Base-by-base conservation (phyloP, 2,797 vertebrate species). In the Petrocephalus sullivani region DNA sequence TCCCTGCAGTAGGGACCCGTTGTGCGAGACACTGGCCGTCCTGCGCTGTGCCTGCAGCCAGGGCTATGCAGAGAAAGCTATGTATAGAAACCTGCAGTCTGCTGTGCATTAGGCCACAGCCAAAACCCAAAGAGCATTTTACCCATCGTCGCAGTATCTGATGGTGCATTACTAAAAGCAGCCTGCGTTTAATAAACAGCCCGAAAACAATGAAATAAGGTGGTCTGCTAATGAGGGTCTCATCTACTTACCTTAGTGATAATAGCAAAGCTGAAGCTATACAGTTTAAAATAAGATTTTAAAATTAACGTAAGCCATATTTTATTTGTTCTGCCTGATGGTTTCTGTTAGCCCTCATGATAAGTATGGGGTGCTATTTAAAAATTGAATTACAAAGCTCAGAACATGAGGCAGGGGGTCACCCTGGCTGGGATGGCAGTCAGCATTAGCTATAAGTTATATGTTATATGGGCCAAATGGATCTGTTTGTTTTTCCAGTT, bases 41-140 rank as follows among this genome's bases (percentile, higher is more conserved):
- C 33, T 41, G 5, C 2, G 2, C 71, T 78, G 64, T 67, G 64
- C 28, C 37, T 14, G 14, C 16, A 46, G 14, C 37, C 37, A 46
- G 71, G 33, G 37, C 71, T 46, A 46, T 78, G 71, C 71, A 41
- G 71, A 46, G 33, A 37, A 46, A 46, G 3, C 37, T 6, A 78
- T 78, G 71, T 78, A 37, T 78, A 78, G 71, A 78, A 78, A 78
- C 71, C 16, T 46, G 37, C 71, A 67, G 64, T 78, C 33, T 78
- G 67, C 28, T 75, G 37, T 46, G 71, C 71, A 78, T 41, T 78
- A 33, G n/a, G 71, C 64, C 14, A 10, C 28, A 1, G 64, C 28
- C 28, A 67, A 33, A 33, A 67, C 28, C 19, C 64, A 67, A 67
- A 67, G 10, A 67, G 64, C 12, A 67, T 67, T 67, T 67, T 33